Evolutionary conservation across 2,888 invertebrate species (phyloP).

Genomic region (Nemotelus nigrinus): DNA sequence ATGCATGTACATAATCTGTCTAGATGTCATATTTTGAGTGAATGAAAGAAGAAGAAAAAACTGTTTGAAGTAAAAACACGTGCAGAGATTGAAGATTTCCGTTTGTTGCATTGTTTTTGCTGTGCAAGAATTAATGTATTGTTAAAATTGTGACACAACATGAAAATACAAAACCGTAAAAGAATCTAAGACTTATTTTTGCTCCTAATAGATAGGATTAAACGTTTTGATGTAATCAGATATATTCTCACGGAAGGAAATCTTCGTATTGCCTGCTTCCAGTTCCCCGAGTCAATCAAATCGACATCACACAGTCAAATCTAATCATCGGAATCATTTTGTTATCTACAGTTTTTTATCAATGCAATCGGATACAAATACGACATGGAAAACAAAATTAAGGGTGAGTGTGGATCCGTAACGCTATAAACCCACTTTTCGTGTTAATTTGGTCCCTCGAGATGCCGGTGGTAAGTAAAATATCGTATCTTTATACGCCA

Average conservation of each 20-base stretch:
- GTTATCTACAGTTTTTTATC: not conserved
- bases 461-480: slow-evolving; percentile 46
- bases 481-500: slow-evolving; percentile 35
- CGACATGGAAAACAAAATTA: slow-evolving; percentile 3
- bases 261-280: too few relatives aligned
- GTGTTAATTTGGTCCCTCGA: slow-evolving; percentile 55
- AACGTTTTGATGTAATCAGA: too few relatives aligned
- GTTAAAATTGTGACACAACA: too few relatives aligned
- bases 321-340: not conserved
- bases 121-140: not conserved
- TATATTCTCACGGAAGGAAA: too few relatives aligned
- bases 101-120: not conserved
- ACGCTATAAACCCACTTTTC: slow-evolving; percentile 55
- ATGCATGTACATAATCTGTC: too few relatives aligned
- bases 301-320: too few relatives aligned
- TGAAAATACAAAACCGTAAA: too few relatives aligned
- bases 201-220: too few relatives aligned
- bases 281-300: too few relatives aligned
- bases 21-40: too few relatives aligned
- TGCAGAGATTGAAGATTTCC: not conserved
- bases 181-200: too few relatives aligned
- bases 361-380: not conserved
- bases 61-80: not conserved
- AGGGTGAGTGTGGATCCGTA: slow-evolving; percentile 42
- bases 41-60: not conserved